A percentile compares a stretch with the other conserved stretches of the same genome.
These are phyloP conservation scores for Argynnis bischoffii DNA, from an alignment of 2,888 invertebrate genomes.

Conservation along the genomic window DNA sequence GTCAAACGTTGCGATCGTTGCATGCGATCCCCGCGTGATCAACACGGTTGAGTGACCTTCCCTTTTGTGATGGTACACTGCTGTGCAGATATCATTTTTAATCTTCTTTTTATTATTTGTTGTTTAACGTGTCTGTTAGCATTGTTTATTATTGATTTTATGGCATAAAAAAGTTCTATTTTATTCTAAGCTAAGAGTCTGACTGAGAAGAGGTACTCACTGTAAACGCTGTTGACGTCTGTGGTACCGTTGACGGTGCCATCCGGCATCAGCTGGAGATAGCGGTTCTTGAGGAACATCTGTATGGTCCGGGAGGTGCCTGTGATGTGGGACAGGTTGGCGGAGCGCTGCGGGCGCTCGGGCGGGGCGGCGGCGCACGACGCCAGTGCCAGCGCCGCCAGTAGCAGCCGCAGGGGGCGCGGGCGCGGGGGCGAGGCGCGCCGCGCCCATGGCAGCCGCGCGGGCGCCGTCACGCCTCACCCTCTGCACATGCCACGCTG, in stretches of 20 bases:
- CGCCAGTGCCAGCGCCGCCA: slow-evolving; percentile 78
- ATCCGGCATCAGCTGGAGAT: slow-evolving; percentile 91
- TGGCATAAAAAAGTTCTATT: too few relatives aligned
- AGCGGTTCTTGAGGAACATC: slow-evolving; percentile 92
- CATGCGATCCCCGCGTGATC: too few relatives aligned
- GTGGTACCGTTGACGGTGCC: slow-evolving; percentile 93
- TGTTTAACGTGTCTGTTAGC: too few relatives aligned
- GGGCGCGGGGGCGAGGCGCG: slow-evolving; percentile 78
- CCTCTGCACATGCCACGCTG: slow-evolving; percentile 58
- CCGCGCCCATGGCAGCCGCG: slow-evolving; percentile 80
- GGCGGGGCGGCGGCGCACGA: slow-evolving; percentile 78
- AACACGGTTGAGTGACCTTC: too few relatives aligned
- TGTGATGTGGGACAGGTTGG: slow-evolving; percentile 90
- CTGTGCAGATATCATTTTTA: too few relatives aligned
- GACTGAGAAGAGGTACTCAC: slow-evolving; percentile 81
- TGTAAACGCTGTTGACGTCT: slow-evolving; percentile 91
- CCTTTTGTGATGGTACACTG: too few relatives aligned
- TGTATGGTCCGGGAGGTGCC: slow-evolving; percentile 91
- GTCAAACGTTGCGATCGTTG: too few relatives aligned
- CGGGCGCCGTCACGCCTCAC: slow-evolving; percentile 78
- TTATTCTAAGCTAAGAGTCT: not conserved
- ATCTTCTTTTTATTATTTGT: too few relatives aligned
- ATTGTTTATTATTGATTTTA: too few relatives aligned
- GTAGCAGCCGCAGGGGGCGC: slow-evolving; percentile 79
- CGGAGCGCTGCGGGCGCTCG: slow-evolving; percentile 88